Base-by-base conservation (phyloP, 2,113 vertebrate genomes). In the Pollachius pollachius region DNA sequence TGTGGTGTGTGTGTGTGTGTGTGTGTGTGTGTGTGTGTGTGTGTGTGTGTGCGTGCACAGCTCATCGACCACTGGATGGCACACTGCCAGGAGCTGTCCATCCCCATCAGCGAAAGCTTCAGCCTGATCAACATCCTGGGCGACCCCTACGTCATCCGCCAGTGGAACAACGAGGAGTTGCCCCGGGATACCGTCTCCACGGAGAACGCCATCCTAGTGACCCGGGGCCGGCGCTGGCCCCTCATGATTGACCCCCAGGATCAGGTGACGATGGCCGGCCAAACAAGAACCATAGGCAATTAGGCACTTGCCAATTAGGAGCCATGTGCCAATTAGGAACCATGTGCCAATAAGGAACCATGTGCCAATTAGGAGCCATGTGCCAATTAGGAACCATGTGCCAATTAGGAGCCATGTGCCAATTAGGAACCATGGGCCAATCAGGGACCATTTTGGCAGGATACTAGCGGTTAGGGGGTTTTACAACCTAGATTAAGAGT, bases 201-300 rank as follows among this genome's bases (percentile, higher is more conserved):
- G 0, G 95, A 95, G 78, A 96, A 96, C 13, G 91, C 92, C 13
- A 94, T 96, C 81, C 78, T 95, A 77, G 95, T 94, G 69, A 93
- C 92, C 5, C 82, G 90, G 1, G 94, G 93, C 25, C 92, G 89
- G 65, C 91, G 94, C 52, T 95, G 94, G 93, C 94, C 94, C 25
- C 87, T 95, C 57, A 95, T 96, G 93, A 95, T 95, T 70, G 94
- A 97, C 77, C 93, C 93, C 3, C 94, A 96, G 78, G 95, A 95
- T 85, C 94, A 95, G 90, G 94, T 94, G 62, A 72, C 11, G 8
- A 48, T 7, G 41, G 70, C 41, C 23, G 17, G 1, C 30, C 41
- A 69, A 52, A 37, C 16, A 5, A 18, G 1, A 48, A 1, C 41
- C 41, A 48, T 48, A 1, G 8, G 41, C 12, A 48, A 48, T 23